Base-by-base conservation (phyloP, 2,113 vertebrate species). In the Osmerus eperlanus region DNA sequence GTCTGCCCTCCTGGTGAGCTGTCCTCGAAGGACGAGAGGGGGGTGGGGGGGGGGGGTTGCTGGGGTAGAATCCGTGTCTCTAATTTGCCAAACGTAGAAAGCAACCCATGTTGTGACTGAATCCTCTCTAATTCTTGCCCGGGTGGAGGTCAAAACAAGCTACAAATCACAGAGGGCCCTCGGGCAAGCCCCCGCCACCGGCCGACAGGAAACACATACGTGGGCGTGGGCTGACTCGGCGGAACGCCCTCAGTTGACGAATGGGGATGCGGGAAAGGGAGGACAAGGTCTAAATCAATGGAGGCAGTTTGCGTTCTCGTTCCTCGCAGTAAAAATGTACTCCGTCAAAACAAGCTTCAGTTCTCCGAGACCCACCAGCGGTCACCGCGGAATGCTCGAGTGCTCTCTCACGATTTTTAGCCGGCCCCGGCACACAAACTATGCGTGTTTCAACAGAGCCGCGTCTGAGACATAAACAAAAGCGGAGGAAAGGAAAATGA, bases 51-150 rank as follows among this genome's bases (percentile, higher is more conserved):
- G 7, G 28, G 12, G 23, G 3, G 25, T 28, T 28, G 25, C 25
- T 28, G 25, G 25, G 6, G 90, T 84, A 88, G 86, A 88, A 74
- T 70, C 73, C 23, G 74, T 88, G 84, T 82, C 85, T 92, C 88
- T 92, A 91, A 93, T 94, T 92, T 93, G 88, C 91, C 84, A 83
- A 84, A 90, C 85, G 87, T 87, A 70, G 78, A 74, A 90, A 87
- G 89, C 89, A 88, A 76, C 80, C 81, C 90, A 81, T 90, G 85
- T 91, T 86, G 88, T 83, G 82, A 90, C 87, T 81, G 88, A 86
- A 89, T 88, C 84, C 16, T 59, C 77, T 91, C 92, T 86, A 91
- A 86, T 85, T 83, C 92, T 91, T 87, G 84, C 87, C 90, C 86
- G 87, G 88, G 73, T 78, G 81, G 89, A 92, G 91, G 90, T 91